Evolutionary conservation across 2,888 invertebrate genomes (phyloP), one percentile per base, ranked within the genome.

Genomic region (Amphipoea oculea): DNA sequence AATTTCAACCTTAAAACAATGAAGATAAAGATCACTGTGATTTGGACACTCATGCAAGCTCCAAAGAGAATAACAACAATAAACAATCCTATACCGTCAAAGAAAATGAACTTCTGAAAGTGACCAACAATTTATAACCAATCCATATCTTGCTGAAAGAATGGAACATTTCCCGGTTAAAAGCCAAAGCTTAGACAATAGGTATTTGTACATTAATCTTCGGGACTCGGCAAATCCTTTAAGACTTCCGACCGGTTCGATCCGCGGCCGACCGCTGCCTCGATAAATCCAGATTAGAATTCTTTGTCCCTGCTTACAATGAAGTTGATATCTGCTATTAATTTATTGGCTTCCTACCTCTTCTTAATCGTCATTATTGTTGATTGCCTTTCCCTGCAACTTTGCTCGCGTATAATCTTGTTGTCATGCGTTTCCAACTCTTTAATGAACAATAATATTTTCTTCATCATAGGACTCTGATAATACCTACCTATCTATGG

Each of bases 251-350:
- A 94, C 92, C 90, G 92, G 88, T 89, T 86, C 87, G 84, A 86
- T 86, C 73, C 84, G 86, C 82, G 88, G 88, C 79, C 74, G 86
- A 77, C 89, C 86, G 89, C 90, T 89, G 86, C 88, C 89, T 88
- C 89, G 88, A 94, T 94, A 94, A 95, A 94, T 95, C 93, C 91
- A 93, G 94, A 94, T 95, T 94, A 95, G 87, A 92, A 90, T 91
- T 89, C 92, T 94, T 93, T 88, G 89, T 88, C 79, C 73, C 40
- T 72, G 68, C n/a, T 67, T 69, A 73, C 82, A 81, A 76, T 79
- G 73, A 84, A 83, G 72, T 79, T 82, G 71, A 88, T 82, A 87
- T 83, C 82, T 82, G 69, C 29, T 85, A 82, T 76, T 77, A 82
- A 86, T 88, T 87, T 89, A 87, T 88, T 84, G 68, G 76, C 54